These are phyloP conservation scores for Ceratoteleas bidentatus DNA, from an alignment of 1,140 invertebrate species.

Conservation along the genomic window DNA sequence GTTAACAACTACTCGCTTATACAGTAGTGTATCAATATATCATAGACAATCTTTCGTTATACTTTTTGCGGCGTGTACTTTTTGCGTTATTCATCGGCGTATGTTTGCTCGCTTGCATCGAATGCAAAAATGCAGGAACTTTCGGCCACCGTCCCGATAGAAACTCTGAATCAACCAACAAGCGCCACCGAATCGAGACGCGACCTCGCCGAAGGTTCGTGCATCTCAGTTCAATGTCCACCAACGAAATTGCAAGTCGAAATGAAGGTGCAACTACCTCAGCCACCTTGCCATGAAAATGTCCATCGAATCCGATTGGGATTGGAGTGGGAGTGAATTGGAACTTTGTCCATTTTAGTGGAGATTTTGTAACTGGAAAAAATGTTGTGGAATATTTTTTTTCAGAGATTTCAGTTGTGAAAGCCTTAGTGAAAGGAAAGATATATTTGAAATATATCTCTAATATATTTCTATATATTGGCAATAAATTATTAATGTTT, in stretches of 20 bases:
- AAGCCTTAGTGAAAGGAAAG: no score
- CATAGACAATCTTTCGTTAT: slow-evolving; percentile 65
- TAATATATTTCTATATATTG: no score
- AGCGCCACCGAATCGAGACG: slow-evolving; percentile 2
- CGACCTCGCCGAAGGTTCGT: slow-evolving; percentile 11
- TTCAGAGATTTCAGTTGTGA: no score
- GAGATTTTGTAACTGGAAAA: no score
- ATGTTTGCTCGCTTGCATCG: slow-evolving; percentile 16
- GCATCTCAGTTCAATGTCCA: slow-evolving; percentile 14
- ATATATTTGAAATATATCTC: no score
- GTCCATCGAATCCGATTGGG: no score
- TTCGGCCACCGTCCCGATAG: slow-evolving; percentile 9
- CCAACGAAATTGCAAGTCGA: slow-evolving; percentile 9
- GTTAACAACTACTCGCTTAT: slow-evolving; percentile 64
- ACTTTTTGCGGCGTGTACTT: slow-evolving; percentile 53
- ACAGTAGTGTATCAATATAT: slow-evolving; percentile 63
- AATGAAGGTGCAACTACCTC: slow-evolving; percentile 16
- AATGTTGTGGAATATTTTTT: no score
- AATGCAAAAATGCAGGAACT: slow-evolving; percentile 26
- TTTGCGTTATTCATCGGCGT: slow-evolving; percentile 32
- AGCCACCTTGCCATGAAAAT: background rate
- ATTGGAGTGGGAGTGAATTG: no score
- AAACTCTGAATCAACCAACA: slow-evolving; percentile 37
- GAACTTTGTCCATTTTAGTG: no score
- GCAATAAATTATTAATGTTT: no score